Evolutionary conservation across 2,888 invertebrate species (phyloP).

Genomic region (Arge pagana): DNA sequence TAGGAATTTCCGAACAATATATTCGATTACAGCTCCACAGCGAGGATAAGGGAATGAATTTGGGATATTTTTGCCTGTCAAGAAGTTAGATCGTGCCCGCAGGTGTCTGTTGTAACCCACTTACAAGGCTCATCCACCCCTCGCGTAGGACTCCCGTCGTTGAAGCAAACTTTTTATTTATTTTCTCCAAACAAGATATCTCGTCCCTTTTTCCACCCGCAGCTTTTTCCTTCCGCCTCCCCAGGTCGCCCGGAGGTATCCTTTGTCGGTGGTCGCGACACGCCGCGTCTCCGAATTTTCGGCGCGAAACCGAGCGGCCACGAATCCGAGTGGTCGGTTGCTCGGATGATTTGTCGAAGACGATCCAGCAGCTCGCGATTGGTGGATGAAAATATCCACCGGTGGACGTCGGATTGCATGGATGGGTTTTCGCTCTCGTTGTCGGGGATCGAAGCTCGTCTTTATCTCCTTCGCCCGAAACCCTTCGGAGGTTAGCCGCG

Average conservation of each 20-base stretch:
- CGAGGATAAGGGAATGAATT: no score
- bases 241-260: constrained; percentile 8
- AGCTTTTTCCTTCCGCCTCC: background rate
- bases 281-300: no score
- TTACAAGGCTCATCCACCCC: constrained; percentile 25
- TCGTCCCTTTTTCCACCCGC: background rate
- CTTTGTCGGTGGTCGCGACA: constrained; percentile 3
- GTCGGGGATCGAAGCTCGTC: constrained; percentile 4
- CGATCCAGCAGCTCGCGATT: background rate
- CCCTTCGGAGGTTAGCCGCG: background rate
- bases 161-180: constrained; percentile 29
- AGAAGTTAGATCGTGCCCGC: constrained; percentile 26
- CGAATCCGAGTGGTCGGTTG: constrained; percentile 17
- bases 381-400: no score
- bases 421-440: constrained; percentile 15
- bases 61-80: constrained; percentile 13
- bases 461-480: constrained; percentile 7
- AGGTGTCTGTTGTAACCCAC: constrained; percentile 34
- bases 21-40: no score
- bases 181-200: constrained; percentile 24
- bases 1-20: no score
- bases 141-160: background rate
- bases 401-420: constrained; percentile 1
- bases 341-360: constrained; percentile 20
- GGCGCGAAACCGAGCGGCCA: constrained; percentile 14